phyloP scores from a whole-genome alignment of 53 echinoderm and acorn worm species.

The Crossaster papposus region DNA sequence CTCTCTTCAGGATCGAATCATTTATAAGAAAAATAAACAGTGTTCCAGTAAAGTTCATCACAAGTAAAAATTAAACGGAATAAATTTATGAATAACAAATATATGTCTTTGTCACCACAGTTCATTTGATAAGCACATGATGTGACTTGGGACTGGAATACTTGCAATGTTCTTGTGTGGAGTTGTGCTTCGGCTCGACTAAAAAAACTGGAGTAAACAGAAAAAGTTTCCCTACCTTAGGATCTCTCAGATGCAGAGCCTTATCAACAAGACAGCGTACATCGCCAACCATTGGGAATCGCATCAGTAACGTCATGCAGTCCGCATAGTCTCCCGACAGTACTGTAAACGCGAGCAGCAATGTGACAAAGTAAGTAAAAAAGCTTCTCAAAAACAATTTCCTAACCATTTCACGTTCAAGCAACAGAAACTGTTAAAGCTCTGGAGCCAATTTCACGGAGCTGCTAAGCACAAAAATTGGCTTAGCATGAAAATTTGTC shows the following conservation, averaged over 20 bases:
- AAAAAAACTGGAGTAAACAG: background rate
- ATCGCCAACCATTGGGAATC: conserved; percentile 89
- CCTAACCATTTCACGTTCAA: background rate
- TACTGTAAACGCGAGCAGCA: conserved; percentile 55
- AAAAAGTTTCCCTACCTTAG: conserved; percentile 60
- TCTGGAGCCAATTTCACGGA: too few relatives aligned
- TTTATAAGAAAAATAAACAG: background rate
- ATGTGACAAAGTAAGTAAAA: background rate
- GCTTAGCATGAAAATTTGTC: too few relatives aligned
- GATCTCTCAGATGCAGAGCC: conserved; percentile 91
- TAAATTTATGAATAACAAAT: too few relatives aligned
- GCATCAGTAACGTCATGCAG: conserved; percentile 88
- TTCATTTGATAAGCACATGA: too few relatives aligned
- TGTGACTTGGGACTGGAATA: too few relatives aligned
- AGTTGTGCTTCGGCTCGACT: too few relatives aligned
- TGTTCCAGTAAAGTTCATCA: too few relatives aligned
- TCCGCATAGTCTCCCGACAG: conserved; percentile 77
- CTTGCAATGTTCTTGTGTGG: too few relatives aligned
- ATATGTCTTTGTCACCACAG: too few relatives aligned
- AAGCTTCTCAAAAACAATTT: background rate
- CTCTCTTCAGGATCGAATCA: background rate
- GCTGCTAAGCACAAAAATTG: too few relatives aligned
- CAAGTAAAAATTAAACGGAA: too few relatives aligned
- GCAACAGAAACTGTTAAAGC: too few relatives aligned
- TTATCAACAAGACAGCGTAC: conserved; percentile 89